These are phyloP conservation scores for Eilema sororculum DNA, from an alignment of 2,888 invertebrate genomes.

Conservation along the genomic window DNA sequence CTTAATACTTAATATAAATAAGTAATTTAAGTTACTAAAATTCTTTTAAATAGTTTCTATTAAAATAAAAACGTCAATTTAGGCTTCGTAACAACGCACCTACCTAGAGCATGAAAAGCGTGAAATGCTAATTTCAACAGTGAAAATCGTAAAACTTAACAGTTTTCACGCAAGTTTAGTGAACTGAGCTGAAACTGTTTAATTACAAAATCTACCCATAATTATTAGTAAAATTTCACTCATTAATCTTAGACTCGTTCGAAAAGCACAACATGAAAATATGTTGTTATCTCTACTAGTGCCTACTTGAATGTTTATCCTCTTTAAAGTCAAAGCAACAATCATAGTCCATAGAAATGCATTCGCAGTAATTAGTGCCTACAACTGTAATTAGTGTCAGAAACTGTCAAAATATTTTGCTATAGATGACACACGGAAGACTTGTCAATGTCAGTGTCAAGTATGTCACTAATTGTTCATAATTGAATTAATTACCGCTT, in stretches of 20 bases:
- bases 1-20: no score
- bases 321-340: background rate
- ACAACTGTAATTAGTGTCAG: background rate
- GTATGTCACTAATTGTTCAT: background rate
- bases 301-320: background rate
- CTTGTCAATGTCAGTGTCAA: background rate
- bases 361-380: background rate
- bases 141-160: background rate
- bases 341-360: background rate
- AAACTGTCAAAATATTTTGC: background rate
- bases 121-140: background rate
- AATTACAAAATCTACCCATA: no score
- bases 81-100: no score
- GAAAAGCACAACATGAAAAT: background rate
- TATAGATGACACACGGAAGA: background rate
- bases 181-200: no score
- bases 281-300: background rate
- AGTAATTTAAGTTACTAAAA: no score
- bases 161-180: background rate
- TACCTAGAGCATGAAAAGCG: background rate
- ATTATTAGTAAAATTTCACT: background rate
- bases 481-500: background rate
- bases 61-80: no score
- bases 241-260: background rate
- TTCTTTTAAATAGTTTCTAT: no score